Evolutionary conservation across 2,888 invertebrate species (phyloP), one percentile per base, ranked within the genome.

Genomic region (Vandiemenella viatica): DNA sequence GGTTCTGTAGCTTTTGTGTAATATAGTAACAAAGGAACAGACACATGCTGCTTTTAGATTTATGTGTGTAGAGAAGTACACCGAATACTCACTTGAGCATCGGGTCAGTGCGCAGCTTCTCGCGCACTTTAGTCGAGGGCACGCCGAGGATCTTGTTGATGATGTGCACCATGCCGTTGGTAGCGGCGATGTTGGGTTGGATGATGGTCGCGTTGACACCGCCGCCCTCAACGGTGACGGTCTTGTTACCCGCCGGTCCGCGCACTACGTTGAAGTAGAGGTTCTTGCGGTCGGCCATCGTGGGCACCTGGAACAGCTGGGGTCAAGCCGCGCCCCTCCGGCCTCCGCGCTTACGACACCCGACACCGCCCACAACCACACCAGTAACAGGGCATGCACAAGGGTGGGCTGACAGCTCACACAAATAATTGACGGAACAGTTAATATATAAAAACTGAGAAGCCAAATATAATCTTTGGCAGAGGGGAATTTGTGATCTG

Each of bases 161-260:
- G 59, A 95, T 86, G 65, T 95, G 93, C 46, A 95, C 83, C 58
- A 87, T 84, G 19, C 95, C 95, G 63, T 95, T 92, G 20, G 86
- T 89, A 22, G 91, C 90, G 0, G 89, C 91, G 47, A 95, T 83
- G 64, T 95, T 89, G 0, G 89, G 79, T 56, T 85, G 83, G 22
- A 86, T 74, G 46, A 92, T 81, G 0, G 88, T 87, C 3, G 92
- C 91, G 60, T 91, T 90, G 1, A 92, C 91, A 18, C 92, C 90
- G 10, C 89, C 89, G 2, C 89, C 91, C 66, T 92, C 91, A 0
- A 93, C 90, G 0, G 88, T 89, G 58, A 90, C 69, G 1, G 83
- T 85, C 60, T 80, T 75, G 57, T 75, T 73, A 58, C 79, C 80
- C 52, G 74, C 74, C n/a, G n/a, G 6, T 13, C 73, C 72, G 52